Conservation (phyloP, 2,888 invertebrate species). For the Hypomecis punctinalis region DNA sequence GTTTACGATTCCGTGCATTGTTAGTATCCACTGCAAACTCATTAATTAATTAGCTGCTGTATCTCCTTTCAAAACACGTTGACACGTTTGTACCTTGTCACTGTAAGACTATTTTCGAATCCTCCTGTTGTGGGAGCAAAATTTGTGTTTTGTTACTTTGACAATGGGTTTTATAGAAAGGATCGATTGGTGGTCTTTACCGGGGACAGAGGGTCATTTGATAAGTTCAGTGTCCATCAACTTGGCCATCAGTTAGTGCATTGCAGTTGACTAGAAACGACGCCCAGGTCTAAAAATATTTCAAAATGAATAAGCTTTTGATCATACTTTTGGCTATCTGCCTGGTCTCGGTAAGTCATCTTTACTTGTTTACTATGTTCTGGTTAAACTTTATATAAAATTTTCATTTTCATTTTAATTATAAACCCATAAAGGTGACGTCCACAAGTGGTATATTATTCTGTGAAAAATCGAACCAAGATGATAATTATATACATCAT, state of each 20-base stretch:
- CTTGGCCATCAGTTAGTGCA: conserved; percentile 49
- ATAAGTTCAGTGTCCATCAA: conserved; percentile 50
- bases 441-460: too few species aligned
- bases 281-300: conserved; percentile 35
- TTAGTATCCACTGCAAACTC: conserved; percentile 46
- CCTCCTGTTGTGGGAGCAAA: background rate
- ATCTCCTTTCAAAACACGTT: conserved; percentile 8
- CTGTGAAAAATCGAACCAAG: too few species aligned
- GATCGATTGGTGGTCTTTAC: conserved; percentile 14
- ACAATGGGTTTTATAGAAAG: conserved; percentile 1
- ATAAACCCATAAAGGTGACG: too few species aligned
- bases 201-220: conserved; percentile 55
- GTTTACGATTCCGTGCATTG: conserved; percentile 25
- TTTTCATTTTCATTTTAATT: too few species aligned
- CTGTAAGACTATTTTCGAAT: background rate
- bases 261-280: conserved; percentile 47
- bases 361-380: background rate
- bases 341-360: conserved; percentile 65
- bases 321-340: conserved; percentile 67
- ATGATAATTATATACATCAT: too few species aligned
- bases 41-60: conserved; percentile 57
- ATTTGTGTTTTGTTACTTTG: background rate
- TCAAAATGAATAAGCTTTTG: conserved; percentile 68
- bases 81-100: conserved; percentile 6
- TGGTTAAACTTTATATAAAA: background rate